Base-by-base conservation (phyloP, 2,797 vertebrate species). In the Phrynocephalus forsythii region DNA sequence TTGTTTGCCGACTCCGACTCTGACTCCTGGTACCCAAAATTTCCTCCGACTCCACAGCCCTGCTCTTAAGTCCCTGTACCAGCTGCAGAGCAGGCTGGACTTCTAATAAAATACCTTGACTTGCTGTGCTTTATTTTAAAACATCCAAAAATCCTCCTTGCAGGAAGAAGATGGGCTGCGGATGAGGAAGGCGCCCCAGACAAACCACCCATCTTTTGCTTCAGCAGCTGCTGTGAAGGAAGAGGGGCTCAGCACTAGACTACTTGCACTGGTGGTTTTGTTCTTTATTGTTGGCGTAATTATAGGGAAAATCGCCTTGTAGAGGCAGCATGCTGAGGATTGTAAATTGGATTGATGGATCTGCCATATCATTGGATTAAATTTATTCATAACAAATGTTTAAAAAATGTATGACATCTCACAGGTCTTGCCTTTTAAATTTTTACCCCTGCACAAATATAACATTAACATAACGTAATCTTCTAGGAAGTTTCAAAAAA, bases 221-320 rank as follows among this genome's bases (percentile, higher is more conserved):
- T 93, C 95, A 30, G 95, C 96, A 50, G 79, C 95, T 81, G 91
- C 96, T 88, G 98, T 97, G 92, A 98, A 97, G 96, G 98, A 98
- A 0, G 98, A 98, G 94, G 98, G 98, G 90, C 96, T 98, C 91
- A 98, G 96, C 94, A 96, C 97, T 92, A 97, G 98, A 84, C 93
- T 98, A 91, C 97, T 99, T 33, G 98, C 98, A 66, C 96, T 99
- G 91, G 97, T 98, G 87, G 97, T 99, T 89, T 95, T 99, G 95
- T 98, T 99, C 98, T 99, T 99, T 94, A 98, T 99, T 93, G 96
- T 99, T 20, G 98, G 98, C 88, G 98, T 98, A 96, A 98, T 99
- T 96, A 94, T 98, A 94, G 98, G 98, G 95, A 98, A 98, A 96
- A 96, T 99, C 93, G 97, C 96, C 96, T 98, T 99, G 98, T 99